Evolutionary conservation across 2,113 vertebrate genomes (phyloP).

Genomic region (Oncorhynchus clarkii): DNA sequence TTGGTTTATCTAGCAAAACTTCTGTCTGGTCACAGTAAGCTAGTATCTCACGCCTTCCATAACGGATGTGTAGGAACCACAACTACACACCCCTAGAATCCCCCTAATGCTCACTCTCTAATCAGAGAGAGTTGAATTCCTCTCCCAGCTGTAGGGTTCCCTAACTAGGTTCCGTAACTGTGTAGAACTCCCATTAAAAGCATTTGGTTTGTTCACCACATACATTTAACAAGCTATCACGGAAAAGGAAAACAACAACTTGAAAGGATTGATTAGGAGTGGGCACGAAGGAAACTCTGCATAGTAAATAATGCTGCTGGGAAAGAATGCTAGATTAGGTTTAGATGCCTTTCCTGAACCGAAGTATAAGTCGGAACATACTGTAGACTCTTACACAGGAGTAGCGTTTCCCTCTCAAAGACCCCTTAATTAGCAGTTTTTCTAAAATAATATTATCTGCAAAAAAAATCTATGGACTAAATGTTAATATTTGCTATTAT

Average conservation of each 20-base stretch:
- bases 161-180: not conserved
- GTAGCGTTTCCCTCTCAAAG: too few relatives aligned
- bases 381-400: too few relatives aligned
- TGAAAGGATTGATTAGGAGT: slow-evolving; percentile 20
- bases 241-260: slow-evolving; percentile 22
- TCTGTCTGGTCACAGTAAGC: too few relatives aligned
- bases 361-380: too few relatives aligned
- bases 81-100: not conserved
- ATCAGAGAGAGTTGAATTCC: not conserved
- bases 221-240: slow-evolving; percentile 6
- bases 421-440: too few relatives aligned
- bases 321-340: not conserved
- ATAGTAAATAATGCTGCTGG: not conserved
- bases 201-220: not conserved
- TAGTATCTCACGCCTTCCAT: not conserved
- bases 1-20: too few relatives aligned
- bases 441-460: too few relatives aligned
- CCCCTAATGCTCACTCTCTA: not conserved
- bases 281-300: not conserved
- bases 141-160: not conserved
- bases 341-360: too few relatives aligned
- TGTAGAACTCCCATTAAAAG: not conserved
- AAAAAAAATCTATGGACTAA: too few relatives aligned
- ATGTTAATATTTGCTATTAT: too few relatives aligned
- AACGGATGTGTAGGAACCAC: not conserved